phyloP scores from a whole-genome alignment of 92 coral and sea anemone genomes.

The Chrysogorgia sp. region DNA sequence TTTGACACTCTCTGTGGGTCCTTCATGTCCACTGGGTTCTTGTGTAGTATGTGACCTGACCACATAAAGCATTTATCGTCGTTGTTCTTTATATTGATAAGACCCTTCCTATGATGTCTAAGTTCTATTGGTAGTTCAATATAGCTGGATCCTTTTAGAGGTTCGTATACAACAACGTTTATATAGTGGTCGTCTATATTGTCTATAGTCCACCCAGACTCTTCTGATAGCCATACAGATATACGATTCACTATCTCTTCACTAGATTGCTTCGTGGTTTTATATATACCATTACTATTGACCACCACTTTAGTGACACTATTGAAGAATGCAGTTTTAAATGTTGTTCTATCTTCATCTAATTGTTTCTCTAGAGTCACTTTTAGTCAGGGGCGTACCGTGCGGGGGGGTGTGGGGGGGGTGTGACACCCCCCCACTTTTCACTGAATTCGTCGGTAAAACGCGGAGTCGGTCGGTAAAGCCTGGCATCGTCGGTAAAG shows the following conservation, averaged over 20 bases:
- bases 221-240: not conserved
- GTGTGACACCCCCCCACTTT: no score
- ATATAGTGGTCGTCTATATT: not conserved
- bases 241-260: not conserved
- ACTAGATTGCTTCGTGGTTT: not conserved
- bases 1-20: not conserved
- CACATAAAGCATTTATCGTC: not conserved
- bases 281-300: not conserved
- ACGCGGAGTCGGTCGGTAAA: no score
- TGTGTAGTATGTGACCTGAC: not conserved
- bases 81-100: not conserved
- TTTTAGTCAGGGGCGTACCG: no score
- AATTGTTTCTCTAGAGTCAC: no score
- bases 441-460: no score
- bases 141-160: not conserved
- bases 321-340: not conserved
- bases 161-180: not conserved
- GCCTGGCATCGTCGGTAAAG: no score
- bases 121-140: not conserved
- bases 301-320: not conserved
- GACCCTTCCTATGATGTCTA: not conserved
- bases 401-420: no score
- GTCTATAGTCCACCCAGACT: not conserved
- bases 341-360: not conserved
- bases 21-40: not conserved